Percentiles rank a stretch among this genome's conserved stretches.
These are phyloP conservation scores for Drosophila grimshawi DNA, from an alignment of 1,140 invertebrate genomes.

Conservation along the genomic window DNA sequence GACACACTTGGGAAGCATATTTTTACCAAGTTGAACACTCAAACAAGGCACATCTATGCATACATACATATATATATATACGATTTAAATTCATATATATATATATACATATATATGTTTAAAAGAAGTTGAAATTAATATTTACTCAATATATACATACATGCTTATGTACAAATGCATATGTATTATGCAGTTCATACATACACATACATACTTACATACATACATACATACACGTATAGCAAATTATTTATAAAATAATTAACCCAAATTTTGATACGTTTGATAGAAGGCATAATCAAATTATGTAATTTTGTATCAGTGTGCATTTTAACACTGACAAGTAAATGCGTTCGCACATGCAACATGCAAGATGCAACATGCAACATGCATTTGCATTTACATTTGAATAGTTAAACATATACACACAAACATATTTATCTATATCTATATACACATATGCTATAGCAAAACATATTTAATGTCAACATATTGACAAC, in stretches of 20 bases:
- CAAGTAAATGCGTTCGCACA: slow-evolving; percentile 9
- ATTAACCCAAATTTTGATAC: slow-evolving; percentile 39
- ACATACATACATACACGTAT: slow-evolving; percentile 31
- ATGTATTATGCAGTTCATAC: slow-evolving; percentile 3
- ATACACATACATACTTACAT: slow-evolving; percentile 5
- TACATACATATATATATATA: slow-evolving; percentile 37
- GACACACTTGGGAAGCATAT: slow-evolving; percentile 4
- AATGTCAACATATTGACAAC: slow-evolving; percentile 28
- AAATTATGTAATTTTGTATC: slow-evolving; percentile 40
- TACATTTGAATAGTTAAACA: slow-evolving; percentile 35
- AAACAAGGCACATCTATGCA: slow-evolving; percentile 42
- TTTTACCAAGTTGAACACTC: neutral
- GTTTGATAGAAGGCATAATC: slow-evolving; percentile 43
- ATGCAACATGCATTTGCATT: slow-evolving; percentile 17
- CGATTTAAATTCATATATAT: slow-evolving; percentile 53
- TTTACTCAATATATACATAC: slow-evolving; percentile 15
- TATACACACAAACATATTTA: slow-evolving; percentile 35
- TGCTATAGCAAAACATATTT: slow-evolving; percentile 24
- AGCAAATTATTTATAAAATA: slow-evolving; percentile 48
- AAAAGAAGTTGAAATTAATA: neutral
- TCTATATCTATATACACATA: slow-evolving; percentile 34
- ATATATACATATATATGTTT: slow-evolving; percentile 10
- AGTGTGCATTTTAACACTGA: slow-evolving; percentile 17
- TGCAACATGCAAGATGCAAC: slow-evolving; percentile 20
- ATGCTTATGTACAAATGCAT: slow-evolving; percentile 9